phyloP scores from a whole-genome alignment of 2,888 invertebrate species.

The Autographa gamma region DNA sequence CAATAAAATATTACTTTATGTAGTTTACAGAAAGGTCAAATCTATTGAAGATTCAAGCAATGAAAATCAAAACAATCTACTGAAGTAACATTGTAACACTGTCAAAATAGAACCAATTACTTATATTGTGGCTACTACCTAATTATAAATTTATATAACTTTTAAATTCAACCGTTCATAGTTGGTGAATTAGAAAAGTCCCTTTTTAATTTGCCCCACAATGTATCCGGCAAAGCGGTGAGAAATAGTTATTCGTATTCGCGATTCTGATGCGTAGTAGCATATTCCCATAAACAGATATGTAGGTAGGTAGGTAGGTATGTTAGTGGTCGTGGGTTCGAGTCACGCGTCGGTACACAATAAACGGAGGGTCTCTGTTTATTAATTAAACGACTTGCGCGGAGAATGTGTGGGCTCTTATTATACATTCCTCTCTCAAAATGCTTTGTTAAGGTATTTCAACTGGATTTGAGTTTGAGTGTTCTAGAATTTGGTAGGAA shows the following conservation, averaged over 20 bases:
- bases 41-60: too few species aligned
- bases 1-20: too few species aligned
- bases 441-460: background rate
- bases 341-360: slow-evolving; percentile 39
- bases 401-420: slow-evolving; percentile 11
- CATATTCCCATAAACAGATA: background rate
- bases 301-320: background rate
- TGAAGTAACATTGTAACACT: too few species aligned
- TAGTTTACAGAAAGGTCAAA: too few species aligned
- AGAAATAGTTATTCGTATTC: background rate
- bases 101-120: too few species aligned
- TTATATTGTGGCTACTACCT: too few species aligned
- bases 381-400: slow-evolving; percentile 31
- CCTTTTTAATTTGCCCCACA: background rate
- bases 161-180: too few species aligned
- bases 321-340: slow-evolving; percentile 25
- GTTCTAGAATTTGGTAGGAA: background rate
- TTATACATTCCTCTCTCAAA: background rate
- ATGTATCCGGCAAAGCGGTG: background rate
- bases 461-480: background rate
- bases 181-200: too few species aligned
- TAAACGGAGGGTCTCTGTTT: slow-evolving; percentile 22
- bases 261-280: background rate
- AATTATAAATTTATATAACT: too few species aligned
- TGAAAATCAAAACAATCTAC: too few species aligned